A percentile compares a stretch with the other conserved stretches of the same genome.
These are phyloP conservation scores for Tolmerus cingulatus DNA, from an alignment of 2,888 invertebrate genomes.

Conservation along the genomic window DNA sequence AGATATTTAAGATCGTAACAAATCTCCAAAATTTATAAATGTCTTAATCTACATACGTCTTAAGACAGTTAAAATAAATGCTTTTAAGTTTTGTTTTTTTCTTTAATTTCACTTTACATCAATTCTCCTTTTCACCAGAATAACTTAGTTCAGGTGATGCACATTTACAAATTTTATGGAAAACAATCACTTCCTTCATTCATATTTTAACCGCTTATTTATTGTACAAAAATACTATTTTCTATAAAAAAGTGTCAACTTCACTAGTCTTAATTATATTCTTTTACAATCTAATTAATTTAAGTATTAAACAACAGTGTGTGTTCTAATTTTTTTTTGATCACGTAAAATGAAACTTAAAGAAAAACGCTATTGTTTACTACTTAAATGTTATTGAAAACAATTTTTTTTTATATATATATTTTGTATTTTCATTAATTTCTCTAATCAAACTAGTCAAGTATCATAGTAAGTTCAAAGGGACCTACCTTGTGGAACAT, in stretches of 20 bases:
- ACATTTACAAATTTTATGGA: background rate
- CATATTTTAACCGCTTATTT: conserved; percentile 38
- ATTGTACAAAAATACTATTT: background rate
- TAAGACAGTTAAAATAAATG: conserved; percentile 34
- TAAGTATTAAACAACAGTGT: conserved; percentile 44
- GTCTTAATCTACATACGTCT: background rate
- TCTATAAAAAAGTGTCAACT: conserved; percentile 2
- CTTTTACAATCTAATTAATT: conserved; percentile 13
- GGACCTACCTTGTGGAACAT: conserved; percentile 21
- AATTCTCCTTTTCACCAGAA: background rate
- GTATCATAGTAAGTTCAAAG: conserved; percentile 14
- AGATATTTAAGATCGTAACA: background rate
- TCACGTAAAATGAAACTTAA: background rate
- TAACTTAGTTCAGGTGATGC: background rate
- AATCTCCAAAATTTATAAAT: background rate
- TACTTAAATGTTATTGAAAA: conserved; percentile 5
- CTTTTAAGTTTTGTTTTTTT: background rate
- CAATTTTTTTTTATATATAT: background rate
- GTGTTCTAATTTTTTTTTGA: background rate
- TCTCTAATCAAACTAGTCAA: conserved; percentile 28
- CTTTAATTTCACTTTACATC: background rate
- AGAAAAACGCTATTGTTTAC: conserved; percentile 27
- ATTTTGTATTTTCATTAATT: background rate
- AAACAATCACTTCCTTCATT: background rate
- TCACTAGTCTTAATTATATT: conserved; percentile 7